A percentile compares a stretch with the other conserved stretches of the same genome.
Evolutionary conservation across 2,888 invertebrate species (phyloP).

Genomic region (Panzeria rudis): DNA sequence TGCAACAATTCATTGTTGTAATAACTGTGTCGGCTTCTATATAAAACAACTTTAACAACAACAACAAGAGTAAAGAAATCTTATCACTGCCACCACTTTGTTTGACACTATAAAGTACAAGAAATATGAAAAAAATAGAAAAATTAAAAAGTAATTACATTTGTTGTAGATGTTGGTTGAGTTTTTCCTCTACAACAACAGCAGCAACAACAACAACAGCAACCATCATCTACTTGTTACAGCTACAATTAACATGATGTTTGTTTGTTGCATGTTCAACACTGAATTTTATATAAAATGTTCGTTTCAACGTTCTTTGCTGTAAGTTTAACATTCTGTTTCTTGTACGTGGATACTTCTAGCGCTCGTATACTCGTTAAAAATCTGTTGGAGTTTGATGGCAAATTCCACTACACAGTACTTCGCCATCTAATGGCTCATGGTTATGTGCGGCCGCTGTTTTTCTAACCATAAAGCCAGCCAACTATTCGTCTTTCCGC

Average conservation of each 20-base stretch:
- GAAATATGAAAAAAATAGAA: constrained; percentile 47
- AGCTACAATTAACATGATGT: constrained; percentile 60
- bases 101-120: constrained; percentile 50
- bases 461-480: constrained; percentile 22
- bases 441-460: neutral
- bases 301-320: constrained; percentile 8
- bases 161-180: constrained; percentile 47
- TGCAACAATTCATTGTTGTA: constrained; percentile 26
- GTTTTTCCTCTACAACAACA: constrained; percentile 26
- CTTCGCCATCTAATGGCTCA: constrained; percentile 5
- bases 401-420: constrained; percentile 44
- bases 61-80: constrained; percentile 49
- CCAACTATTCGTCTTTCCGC: neutral
- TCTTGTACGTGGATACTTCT: constrained; percentile 1
- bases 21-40: constrained; percentile 16
- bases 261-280: constrained; percentile 39
- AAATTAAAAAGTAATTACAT: constrained; percentile 71
- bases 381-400: constrained; percentile 34
- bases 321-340: constrained; percentile 29
- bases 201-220: constrained; percentile 13
- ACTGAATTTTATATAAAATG: constrained; percentile 34
- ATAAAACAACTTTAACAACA: constrained; percentile 15
- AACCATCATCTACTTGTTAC: constrained; percentile 17
- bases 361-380: neutral
- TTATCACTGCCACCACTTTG: constrained; percentile 62